Base-by-base conservation (phyloP, 2,113 vertebrate species). In the Mola mola region DNA sequence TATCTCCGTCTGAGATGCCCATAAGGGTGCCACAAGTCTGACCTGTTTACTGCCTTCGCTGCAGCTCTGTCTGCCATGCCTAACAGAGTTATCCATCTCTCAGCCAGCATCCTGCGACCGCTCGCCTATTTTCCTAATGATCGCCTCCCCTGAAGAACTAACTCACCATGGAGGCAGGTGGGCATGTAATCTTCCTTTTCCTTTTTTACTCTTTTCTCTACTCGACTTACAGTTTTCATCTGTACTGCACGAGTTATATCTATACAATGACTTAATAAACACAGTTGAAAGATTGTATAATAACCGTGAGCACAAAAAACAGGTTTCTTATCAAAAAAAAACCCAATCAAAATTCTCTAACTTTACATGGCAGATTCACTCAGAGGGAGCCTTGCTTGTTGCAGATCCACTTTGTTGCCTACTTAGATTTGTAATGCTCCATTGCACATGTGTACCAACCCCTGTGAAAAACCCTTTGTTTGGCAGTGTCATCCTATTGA, bases 71-170 rank as follows among this genome's bases (percentile, higher is more conserved):
- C 84, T 82, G 78, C 73, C 44, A 31, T 72, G 60, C 71, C 83
- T 78, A 83, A 82, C 70, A 8, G 53, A 81, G 78, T 78, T 81
- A 87, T 89, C 77, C 81, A 87, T 89, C 82, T 87, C 82, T 72
- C 72, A 82, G 75, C 80, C 76, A 62, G 66, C 66, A 42, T 67
- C 76, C 74, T 67, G 72, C 79, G 69, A 77, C 76, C 79, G 67
- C 60, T 83, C 65, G 74, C 60, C 80, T 72, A 49, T 81, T 81
- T 77, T 81, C 61, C 73, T 79, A 87, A 86, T 84, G 83, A 88
- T 84, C 79, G 72, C 75, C 62, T 83, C 64, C 75, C 81, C 80
- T 76, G 60, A 69, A 82, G 82, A 79, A 46, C 46, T 49, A 83
- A 67, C 78, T 77, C 70, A 64, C 60, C 51, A 44, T 47, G 50